These are phyloP conservation scores for Abramis brama DNA, from an alignment of 2,113 vertebrate species.

Conservation along the genomic window DNA sequence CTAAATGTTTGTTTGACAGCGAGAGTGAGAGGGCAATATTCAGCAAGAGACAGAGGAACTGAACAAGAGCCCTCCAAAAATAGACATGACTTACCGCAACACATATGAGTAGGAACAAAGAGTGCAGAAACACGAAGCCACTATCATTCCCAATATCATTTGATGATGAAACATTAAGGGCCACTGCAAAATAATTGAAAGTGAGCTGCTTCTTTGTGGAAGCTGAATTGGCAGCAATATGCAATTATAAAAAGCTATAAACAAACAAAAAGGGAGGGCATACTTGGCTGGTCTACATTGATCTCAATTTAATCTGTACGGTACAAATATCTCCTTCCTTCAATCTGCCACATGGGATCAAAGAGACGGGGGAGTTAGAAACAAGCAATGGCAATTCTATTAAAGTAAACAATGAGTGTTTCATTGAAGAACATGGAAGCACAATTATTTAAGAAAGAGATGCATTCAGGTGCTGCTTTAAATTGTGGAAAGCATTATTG, in stretches of 20 bases:
- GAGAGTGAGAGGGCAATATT: not conserved
- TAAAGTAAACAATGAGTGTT: constrained; percentile 22
- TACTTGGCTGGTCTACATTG: constrained; percentile 39
- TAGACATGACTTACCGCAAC: not conserved
- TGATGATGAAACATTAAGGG: constrained; percentile 49
- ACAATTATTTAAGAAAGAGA: constrained; percentile 1
- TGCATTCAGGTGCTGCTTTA: not conserved
- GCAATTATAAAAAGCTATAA: constrained; percentile 53
- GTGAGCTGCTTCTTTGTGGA: constrained; percentile 21
- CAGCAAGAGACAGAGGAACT: not conserved
- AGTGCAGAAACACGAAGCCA: not conserved
- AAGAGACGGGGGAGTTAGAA: constrained; percentile 3
- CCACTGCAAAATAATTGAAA: constrained; percentile 45
- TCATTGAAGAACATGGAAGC: constrained; percentile 16
- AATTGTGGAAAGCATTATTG: not conserved
- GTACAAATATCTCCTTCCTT: constrained; percentile 26
- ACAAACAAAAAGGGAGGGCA: constrained; percentile 43
- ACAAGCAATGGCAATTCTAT: constrained; percentile 16
- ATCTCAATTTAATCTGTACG: constrained; percentile 45
- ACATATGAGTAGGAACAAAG: constrained; percentile 29
- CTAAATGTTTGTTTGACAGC: not conserved
- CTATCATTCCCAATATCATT: constrained; percentile 35
- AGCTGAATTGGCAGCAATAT: constrained; percentile 35
- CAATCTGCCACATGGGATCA: not conserved
- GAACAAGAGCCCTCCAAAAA: not conserved